These are phyloP conservation scores for Dendrolimus kikuchii DNA, from an alignment of 1,140 invertebrate species.

Conservation along the genomic window DNA sequence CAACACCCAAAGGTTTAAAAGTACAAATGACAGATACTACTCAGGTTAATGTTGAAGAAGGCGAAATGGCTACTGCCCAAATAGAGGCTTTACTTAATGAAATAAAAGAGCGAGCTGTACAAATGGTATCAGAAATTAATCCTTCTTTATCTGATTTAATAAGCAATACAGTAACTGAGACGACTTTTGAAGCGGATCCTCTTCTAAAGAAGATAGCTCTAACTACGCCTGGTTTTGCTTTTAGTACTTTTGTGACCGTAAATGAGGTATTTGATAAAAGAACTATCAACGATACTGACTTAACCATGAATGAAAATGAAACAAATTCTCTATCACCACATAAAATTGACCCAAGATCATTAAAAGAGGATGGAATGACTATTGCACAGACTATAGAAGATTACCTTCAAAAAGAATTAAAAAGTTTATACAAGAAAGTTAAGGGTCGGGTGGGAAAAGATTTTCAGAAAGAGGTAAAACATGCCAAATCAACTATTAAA, in stretches of 20 bases:
- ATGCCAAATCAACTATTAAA: constrained; percentile 19
- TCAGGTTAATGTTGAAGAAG: constrained; percentile 6
- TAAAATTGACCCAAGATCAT: constrained; percentile 19
- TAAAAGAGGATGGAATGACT: constrained; percentile 25
- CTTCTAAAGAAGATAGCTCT: constrained; percentile 4
- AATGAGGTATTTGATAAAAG: constrained; percentile 10
- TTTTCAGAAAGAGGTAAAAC: constrained; percentile 26
- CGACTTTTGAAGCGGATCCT: constrained; percentile 22
- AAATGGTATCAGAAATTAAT: constrained; percentile 28
- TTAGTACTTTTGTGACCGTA: constrained; percentile 12
- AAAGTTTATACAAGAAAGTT: constrained; percentile 33
- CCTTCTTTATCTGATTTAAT: constrained; percentile 30
- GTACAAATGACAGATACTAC: neutral
- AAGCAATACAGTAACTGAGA: constrained; percentile 33
- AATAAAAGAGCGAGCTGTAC: constrained; percentile 35
- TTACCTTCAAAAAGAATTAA: constrained; percentile 32
- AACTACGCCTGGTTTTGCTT: constrained; percentile 6
- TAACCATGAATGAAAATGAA: neutral
- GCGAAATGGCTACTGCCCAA: constrained; percentile 24
- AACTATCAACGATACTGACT: neutral
- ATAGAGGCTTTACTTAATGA: constrained; percentile 37
- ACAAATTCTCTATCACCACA: constrained; percentile 8
- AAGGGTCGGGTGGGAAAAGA: constrained; percentile 31
- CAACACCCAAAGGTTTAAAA: too few relatives aligned
- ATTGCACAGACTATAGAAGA: constrained; percentile 30